phyloP scores from a whole-genome alignment of 2,797 vertebrate genomes.

The Clamator glandarius region DNA sequence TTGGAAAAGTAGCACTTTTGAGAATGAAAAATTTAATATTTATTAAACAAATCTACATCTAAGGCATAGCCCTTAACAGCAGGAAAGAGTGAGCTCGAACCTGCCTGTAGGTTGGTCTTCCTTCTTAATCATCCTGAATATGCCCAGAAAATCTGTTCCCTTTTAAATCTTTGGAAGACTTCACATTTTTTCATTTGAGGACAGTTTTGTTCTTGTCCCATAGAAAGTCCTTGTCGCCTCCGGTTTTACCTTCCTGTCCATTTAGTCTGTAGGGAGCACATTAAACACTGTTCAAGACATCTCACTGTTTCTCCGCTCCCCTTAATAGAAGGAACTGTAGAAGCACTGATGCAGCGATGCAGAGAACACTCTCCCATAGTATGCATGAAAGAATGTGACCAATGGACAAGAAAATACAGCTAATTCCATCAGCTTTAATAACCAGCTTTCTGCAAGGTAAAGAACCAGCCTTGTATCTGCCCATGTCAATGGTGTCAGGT shows the following conservation, averaged over 20 bases:
- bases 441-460: constrained; percentile 72
- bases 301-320: constrained; percentile 68
- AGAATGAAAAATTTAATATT: background rate
- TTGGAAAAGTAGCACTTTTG: background rate
- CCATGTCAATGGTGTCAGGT: background rate
- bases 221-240: background rate
- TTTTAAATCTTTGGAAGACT: background rate
- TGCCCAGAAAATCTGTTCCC: background rate
- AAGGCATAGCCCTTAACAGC: background rate
- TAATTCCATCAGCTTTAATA: constrained; percentile 55
- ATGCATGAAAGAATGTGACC: constrained; percentile 68
- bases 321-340: constrained; percentile 69
- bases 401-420: constrained; percentile 64
- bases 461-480: constrained; percentile 61
- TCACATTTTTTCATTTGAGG: background rate
- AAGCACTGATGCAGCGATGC: constrained; percentile 67
- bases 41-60: background rate
- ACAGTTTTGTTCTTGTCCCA: background rate
- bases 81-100: background rate
- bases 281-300: constrained; percentile 34
- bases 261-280: constrained; percentile 5
- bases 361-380: constrained; percentile 68
- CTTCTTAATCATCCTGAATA: background rate
- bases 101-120: background rate
- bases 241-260: background rate